These are phyloP conservation scores for Apoderus coryli DNA, from an alignment of 2,888 invertebrate species.

Conservation along the genomic window DNA sequence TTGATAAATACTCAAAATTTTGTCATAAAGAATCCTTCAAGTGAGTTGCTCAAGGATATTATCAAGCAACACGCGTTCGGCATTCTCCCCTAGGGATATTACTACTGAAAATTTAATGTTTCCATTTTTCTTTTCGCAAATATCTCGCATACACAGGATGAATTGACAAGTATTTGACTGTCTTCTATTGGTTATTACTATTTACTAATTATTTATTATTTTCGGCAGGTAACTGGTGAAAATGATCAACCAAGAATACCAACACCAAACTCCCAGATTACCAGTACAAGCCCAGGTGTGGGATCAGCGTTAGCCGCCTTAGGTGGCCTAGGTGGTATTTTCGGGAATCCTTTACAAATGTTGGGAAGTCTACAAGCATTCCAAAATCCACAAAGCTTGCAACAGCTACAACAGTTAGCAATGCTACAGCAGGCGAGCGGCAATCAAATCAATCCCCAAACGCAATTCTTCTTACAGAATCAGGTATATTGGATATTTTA, in stretches of 20 bases:
- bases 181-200: too few relatives aligned
- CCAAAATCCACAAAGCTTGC: slow-evolving; percentile 48
- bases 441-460: slow-evolving; percentile 37
- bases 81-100: too few relatives aligned
- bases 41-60: too few relatives aligned
- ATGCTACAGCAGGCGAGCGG: slow-evolving; percentile 35
- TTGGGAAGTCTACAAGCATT: slow-evolving; percentile 36
- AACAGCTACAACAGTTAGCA: slow-evolving; percentile 51
- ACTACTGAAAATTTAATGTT: too few relatives aligned
- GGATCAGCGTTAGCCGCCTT: slow-evolving; percentile 37
- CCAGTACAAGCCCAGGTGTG: slow-evolving; percentile 30
- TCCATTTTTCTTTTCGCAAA: too few relatives aligned
- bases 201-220: too few relatives aligned
- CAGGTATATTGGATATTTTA: slow-evolving; percentile 37
- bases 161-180: too few relatives aligned
- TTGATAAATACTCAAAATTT: too few relatives aligned
- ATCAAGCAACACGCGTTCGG: too few relatives aligned
- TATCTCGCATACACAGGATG: too few relatives aligned
- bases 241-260: slow-evolving; percentile 27
- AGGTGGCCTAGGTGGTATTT: slow-evolving; percentile 30
- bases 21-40: too few relatives aligned
- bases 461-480: slow-evolving; percentile 65
- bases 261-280: slow-evolving; percentile 31
- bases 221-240: slow-evolving; percentile 30
- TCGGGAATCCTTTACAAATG: slow-evolving; percentile 32